Percentiles rank a stretch among this genome's conserved stretches.
phyloP scores from a whole-genome alignment of 2,113 vertebrate genomes.

The Stictonetta naevosa region DNA sequence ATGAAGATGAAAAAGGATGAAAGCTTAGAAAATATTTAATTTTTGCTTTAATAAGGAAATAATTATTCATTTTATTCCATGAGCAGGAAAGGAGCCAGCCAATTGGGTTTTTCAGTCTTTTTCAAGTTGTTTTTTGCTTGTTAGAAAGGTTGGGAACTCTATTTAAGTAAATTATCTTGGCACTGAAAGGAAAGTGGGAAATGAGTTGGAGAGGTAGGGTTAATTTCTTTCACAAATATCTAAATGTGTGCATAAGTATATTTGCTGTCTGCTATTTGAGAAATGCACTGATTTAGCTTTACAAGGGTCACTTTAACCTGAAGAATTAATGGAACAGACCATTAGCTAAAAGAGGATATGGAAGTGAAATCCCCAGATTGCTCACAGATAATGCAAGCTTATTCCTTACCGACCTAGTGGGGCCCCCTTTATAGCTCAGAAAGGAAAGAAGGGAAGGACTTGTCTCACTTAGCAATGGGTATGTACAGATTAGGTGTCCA shows the following conservation, averaged over 20 bases:
- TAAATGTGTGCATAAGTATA: constrained; percentile 26
- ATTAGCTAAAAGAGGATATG: constrained; percentile 20
- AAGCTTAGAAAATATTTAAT: constrained; percentile 70
- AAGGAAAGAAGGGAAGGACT: neutral
- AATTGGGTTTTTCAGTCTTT: constrained; percentile 36
- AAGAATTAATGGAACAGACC: constrained; percentile 51
- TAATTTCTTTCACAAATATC: constrained; percentile 37
- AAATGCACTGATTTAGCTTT: constrained; percentile 54
- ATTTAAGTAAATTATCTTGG: constrained; percentile 63
- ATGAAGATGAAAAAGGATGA: constrained; percentile 64
- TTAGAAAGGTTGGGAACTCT: constrained; percentile 61
- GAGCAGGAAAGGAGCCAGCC: constrained; percentile 34
- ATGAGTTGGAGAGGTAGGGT: constrained; percentile 53
- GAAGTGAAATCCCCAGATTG: constrained; percentile 7
- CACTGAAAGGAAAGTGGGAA: constrained; percentile 52
- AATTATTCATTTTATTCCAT: constrained; percentile 42
- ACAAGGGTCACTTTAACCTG: constrained; percentile 38
- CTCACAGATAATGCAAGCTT: neutral
- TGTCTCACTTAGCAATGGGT: neutral
- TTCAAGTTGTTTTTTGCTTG: constrained; percentile 59
- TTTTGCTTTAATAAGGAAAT: constrained; percentile 71
- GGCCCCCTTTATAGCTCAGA: neutral
- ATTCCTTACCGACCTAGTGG: neutral
- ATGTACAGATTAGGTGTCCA: neutral
- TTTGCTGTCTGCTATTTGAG: constrained; percentile 20